phyloP scores from a whole-genome alignment of 2,888 invertebrate species.

The Galerucella calmariensis region DNA sequence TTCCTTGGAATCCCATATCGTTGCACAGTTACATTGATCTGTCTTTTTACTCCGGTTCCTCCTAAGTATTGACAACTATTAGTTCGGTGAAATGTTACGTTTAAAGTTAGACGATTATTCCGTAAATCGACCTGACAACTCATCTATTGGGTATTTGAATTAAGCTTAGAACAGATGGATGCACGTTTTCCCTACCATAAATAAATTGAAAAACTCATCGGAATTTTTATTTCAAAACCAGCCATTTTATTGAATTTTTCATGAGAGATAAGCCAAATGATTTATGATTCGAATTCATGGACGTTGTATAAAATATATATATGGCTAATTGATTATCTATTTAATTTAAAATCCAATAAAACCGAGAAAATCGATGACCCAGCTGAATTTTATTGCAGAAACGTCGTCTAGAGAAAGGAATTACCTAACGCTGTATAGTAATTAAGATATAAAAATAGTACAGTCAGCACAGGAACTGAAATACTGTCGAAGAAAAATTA shows the following conservation, averaged over 20 bases:
- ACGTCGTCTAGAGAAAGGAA: background rate
- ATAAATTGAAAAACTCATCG: constrained; percentile 10
- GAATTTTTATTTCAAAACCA: constrained; percentile 3
- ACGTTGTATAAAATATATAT: background rate
- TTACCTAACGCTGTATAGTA: background rate
- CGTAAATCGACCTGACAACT: constrained; percentile 8
- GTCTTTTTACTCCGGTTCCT: background rate
- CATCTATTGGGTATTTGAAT: constrained; percentile 7
- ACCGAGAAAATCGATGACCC: background rate
- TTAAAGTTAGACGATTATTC: background rate
- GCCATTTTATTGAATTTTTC: constrained; percentile 7
- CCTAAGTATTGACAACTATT: background rate
- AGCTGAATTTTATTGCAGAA: background rate
- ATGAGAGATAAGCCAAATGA: constrained; percentile 8
- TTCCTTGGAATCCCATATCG: too few relatives aligned
- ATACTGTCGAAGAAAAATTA: too few relatives aligned
- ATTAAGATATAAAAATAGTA: too few relatives aligned
- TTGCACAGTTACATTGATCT: background rate
- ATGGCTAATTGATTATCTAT: constrained; percentile 8
- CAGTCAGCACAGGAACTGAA: too few relatives aligned
- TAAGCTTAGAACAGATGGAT: background rate
- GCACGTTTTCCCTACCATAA: background rate
- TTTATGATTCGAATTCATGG: constrained; percentile 7
- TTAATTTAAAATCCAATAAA: constrained; percentile 2
- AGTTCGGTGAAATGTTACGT: background rate